phyloP scores from a whole-genome alignment of 2,113 vertebrate species.

The Agapornis roseicollis region DNA sequence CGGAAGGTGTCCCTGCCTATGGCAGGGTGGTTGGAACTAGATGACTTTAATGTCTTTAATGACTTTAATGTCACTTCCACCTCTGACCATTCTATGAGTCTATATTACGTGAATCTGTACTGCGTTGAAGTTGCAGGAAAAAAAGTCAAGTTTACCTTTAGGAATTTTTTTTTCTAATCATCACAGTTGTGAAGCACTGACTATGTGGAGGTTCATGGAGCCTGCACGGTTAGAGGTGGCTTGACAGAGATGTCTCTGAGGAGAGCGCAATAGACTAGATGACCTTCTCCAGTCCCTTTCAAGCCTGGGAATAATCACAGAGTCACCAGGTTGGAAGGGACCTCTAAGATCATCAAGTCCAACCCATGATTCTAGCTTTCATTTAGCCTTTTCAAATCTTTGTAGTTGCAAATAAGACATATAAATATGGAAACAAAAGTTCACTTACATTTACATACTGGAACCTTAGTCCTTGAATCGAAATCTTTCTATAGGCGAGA shows the following conservation, averaged over 20 bases:
- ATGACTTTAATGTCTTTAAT: no score
- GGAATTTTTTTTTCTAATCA: neutral
- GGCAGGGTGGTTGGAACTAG: neutral
- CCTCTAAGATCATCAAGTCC: no score
- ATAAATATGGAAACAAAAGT: neutral
- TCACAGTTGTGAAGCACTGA: neutral
- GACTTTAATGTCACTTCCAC: neutral
- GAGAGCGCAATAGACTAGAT: neutral
- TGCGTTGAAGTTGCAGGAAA: neutral
- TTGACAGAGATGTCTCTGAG: neutral
- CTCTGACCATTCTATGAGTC: neutral
- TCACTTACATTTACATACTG: neutral
- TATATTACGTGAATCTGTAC: neutral
- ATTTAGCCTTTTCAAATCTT: neutral
- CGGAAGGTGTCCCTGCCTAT: neutral
- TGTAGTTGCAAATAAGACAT: neutral
- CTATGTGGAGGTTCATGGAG: neutral
- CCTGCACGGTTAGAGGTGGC: neutral
- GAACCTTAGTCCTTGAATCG: neutral
- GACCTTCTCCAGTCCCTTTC: neutral
- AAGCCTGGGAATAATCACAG: neutral
- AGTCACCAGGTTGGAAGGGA: no score
- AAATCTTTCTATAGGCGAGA: neutral
- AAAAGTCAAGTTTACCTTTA: neutral
- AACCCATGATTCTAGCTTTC: no score